Conservation (phyloP, 53 echinoderm and acorn worm genomes). For the Glandiceps talaboti region DNA sequence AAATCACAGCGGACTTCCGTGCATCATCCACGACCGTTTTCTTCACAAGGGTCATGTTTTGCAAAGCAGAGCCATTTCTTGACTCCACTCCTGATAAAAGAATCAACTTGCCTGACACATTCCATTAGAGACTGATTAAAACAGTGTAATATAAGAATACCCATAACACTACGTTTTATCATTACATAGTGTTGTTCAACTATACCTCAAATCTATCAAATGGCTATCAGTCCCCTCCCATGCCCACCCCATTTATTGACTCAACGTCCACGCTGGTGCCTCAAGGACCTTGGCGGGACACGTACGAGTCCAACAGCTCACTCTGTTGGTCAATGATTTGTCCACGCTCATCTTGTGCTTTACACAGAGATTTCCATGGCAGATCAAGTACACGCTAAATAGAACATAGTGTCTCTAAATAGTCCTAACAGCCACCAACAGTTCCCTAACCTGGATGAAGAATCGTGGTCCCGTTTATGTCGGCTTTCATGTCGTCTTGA, state of each 20-base stretch:
- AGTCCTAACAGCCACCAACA: constrained; percentile 40
- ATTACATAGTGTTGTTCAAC: too few relatives aligned
- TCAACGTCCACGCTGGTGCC: background rate
- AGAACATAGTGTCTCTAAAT: constrained; percentile 6
- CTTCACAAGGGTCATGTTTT: too few relatives aligned
- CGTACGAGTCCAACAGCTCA: background rate
- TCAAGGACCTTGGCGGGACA: too few relatives aligned
- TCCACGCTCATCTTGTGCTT: background rate
- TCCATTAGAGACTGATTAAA: too few relatives aligned
- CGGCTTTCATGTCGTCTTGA: constrained; percentile 76
- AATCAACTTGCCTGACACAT: background rate
- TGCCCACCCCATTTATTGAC: background rate
- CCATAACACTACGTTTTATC: too few relatives aligned
- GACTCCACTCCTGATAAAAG: background rate
- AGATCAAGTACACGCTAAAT: background rate
- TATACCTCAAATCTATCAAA: too few relatives aligned
- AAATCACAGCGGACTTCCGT: too few relatives aligned
- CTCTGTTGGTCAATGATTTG: background rate
- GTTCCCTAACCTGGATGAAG: constrained; percentile 16
- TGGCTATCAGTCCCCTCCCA: background rate
- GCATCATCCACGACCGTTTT: too few relatives aligned
- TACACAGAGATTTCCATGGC: constrained; percentile 5
- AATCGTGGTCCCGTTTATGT: constrained; percentile 16
- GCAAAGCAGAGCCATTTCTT: background rate
- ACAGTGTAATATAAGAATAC: too few relatives aligned